A percentile compares a stretch with the other conserved stretches of the same genome.
Conservation (phyloP, 2,113 vertebrate species). For the Formicarius rufipectus region DNA sequence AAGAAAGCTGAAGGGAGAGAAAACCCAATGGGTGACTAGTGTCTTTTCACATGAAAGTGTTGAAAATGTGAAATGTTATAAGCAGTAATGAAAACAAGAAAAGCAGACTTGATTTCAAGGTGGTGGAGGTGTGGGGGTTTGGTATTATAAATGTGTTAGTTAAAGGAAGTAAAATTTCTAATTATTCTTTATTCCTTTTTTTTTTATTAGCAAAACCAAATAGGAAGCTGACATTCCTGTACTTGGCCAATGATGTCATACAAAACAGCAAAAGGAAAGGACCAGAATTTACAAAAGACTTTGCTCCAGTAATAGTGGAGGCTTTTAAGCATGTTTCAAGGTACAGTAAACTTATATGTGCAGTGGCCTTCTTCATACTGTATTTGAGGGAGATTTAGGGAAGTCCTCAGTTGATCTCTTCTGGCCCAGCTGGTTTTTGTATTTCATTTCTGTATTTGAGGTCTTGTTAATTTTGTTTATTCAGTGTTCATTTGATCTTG, state of each 20-base stretch:
- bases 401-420: background rate
- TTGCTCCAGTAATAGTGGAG: slow-evolving; percentile 94
- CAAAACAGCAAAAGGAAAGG: slow-evolving; percentile 99
- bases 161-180: background rate
- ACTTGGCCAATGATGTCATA: slow-evolving; percentile 98
- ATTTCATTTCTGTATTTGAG: background rate
- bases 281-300: slow-evolving; percentile 97
- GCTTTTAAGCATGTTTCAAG: slow-evolving; percentile 97
- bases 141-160: background rate
- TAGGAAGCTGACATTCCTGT: slow-evolving; percentile 96
- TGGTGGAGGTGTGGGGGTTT: background rate
- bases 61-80: background rate
- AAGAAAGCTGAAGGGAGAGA: background rate
- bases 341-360: slow-evolving; percentile 65
- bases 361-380: background rate
- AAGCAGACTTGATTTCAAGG: background rate
- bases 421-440: background rate
- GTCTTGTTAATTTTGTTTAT: background rate
- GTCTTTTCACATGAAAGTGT: background rate
- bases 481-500: background rate
- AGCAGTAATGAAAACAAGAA: background rate
- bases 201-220: slow-evolving; percentile 88
- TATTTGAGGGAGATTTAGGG: background rate
- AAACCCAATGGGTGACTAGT: background rate
- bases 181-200: background rate